A percentile compares a stretch with the other conserved stretches of the same genome.
These are phyloP conservation scores for Ceuthmochares aereus DNA, from an alignment of 2,113 vertebrate species.

Conservation along the genomic window DNA sequence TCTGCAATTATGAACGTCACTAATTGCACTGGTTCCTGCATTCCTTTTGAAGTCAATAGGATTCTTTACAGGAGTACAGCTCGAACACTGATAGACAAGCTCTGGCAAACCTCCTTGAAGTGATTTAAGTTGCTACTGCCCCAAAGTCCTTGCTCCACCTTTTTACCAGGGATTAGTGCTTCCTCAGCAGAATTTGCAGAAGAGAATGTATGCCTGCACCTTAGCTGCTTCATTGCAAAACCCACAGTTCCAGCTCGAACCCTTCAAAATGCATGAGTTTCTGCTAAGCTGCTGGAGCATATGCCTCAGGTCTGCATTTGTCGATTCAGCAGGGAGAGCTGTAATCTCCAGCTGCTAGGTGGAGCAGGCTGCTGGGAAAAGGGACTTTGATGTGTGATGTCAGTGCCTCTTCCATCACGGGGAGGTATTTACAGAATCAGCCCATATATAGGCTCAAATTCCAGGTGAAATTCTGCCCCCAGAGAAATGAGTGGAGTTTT, in stretches of 20 bases:
- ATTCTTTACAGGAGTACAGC: not conserved
- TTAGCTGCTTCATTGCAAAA: not conserved
- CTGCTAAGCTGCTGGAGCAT: not conserved
- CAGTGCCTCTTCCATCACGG: not conserved
- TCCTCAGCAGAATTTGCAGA: not conserved
- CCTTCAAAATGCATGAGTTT: rapidly evolving
- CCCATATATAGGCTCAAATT: not conserved
- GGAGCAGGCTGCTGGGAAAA: not conserved
- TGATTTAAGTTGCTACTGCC: not conserved
- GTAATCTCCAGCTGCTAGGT: not conserved
- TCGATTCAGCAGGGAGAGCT: not conserved
- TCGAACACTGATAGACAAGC: not conserved
- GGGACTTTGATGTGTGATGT: rapidly evolving
- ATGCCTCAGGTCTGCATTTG: rapidly evolving
- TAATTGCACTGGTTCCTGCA: rapidly evolving
- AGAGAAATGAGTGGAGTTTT: not conserved
- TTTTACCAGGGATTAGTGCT: not conserved
- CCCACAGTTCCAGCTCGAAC: not conserved
- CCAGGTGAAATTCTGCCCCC: not conserved
- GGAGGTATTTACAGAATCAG: not conserved
- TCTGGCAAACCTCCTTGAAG: constrained; percentile 3
- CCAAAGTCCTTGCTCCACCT: not conserved
- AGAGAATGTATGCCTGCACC: not conserved
- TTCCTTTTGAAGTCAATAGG: not conserved
- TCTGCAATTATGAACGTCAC: not conserved